Evolutionary conservation across 2,797 vertebrate species (phyloP).

Genomic region (Novumbra hubbsi): DNA sequence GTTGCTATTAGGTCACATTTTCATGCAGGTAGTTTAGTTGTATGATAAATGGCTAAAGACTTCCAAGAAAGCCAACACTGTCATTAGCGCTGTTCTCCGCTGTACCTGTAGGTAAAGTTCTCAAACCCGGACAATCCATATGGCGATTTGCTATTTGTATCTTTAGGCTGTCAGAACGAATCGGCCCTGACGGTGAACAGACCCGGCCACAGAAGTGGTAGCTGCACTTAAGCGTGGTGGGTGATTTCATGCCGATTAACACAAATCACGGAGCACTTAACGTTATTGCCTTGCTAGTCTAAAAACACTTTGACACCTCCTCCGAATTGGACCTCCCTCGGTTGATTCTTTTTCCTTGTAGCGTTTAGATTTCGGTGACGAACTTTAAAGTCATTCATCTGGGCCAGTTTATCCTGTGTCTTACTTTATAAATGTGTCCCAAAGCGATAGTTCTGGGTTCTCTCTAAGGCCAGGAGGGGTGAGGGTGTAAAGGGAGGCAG

Average conservation of each 20-base stretch:
- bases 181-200: constrained; percentile 71
- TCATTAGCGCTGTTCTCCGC: constrained; percentile 34
- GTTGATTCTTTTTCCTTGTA: constrained; percentile 56
- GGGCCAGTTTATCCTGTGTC: constrained; percentile 48
- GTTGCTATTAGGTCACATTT: not conserved
- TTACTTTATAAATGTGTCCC: constrained; percentile 37
- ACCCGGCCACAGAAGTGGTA: constrained; percentile 59
- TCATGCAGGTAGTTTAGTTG: not conserved
- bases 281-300: constrained; percentile 72
- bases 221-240: constrained; percentile 70
- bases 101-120: constrained; percentile 65
- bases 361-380: constrained; percentile 44
- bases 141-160: constrained; percentile 62
- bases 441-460: constrained; percentile 59
- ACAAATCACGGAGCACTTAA: constrained; percentile 77
- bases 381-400: constrained; percentile 55
- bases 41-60: not conserved
- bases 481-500: constrained; percentile 29
- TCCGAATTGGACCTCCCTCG: constrained; percentile 62
- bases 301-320: constrained; percentile 73
- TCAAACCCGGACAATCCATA: constrained; percentile 62
- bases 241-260: constrained; percentile 79
- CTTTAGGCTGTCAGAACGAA: constrained; percentile 76
- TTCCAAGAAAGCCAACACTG: not conserved
- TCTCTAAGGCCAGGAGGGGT: constrained; percentile 42